Percentiles rank a stretch among this genome's conserved stretches.
phyloP scores from a whole-genome alignment of 2,888 invertebrate species.

The Sussaba pulchella region DNA sequence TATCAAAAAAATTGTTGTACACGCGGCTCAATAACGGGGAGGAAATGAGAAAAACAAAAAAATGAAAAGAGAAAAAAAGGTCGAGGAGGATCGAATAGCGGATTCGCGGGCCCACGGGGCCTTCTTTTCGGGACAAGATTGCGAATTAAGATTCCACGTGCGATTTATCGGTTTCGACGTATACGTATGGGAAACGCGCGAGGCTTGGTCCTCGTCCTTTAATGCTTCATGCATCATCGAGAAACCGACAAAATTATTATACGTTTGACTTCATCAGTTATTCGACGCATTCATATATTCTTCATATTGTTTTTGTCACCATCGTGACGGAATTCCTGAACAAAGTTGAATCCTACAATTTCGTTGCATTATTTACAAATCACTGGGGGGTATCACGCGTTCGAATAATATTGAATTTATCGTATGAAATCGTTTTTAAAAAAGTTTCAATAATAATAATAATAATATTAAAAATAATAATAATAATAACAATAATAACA shows the following conservation, averaged over 20 bases:
- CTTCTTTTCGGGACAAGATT: conserved; percentile 64
- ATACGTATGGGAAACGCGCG: conserved; percentile 41
- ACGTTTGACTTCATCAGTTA: neutral
- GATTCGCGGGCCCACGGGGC: conserved; percentile 20
- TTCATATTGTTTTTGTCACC: neutral
- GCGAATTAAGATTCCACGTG: conserved; percentile 71
- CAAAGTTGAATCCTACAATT: neutral
- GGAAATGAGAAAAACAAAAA: neutral
- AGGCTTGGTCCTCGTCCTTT: conserved; percentile 4
- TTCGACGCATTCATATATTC: neutral
- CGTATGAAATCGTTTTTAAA: neutral
- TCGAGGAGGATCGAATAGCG: conserved; percentile 38
- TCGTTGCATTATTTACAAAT: too few relatives aligned
- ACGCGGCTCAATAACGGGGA: neutral
- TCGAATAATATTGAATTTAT: too few relatives aligned
- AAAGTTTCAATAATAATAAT: neutral
- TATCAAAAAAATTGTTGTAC: conserved; percentile 21
- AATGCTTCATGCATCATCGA: neutral
- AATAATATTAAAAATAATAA: neutral
- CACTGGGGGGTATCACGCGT: too few relatives aligned
- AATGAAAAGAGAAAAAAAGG: too few relatives aligned
- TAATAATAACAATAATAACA: neutral
- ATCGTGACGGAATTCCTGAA: neutral
- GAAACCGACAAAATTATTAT: conserved; percentile 3
- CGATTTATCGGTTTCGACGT: conserved; percentile 70